Conservation (phyloP, 2,113 vertebrate genomes). For the Hemibates koningsi region DNA sequence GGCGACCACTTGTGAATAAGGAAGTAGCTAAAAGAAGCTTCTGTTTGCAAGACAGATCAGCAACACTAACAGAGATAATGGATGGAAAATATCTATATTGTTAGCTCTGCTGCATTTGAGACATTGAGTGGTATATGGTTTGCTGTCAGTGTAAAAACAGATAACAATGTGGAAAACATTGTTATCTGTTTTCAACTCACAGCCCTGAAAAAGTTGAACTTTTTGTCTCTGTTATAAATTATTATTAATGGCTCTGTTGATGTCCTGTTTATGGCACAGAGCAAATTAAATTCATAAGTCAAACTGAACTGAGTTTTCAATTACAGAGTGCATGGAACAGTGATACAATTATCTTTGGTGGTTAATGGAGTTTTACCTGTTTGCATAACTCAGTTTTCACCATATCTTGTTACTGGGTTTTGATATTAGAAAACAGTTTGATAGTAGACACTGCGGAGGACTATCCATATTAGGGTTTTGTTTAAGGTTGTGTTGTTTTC, state of each 20-base stretch:
- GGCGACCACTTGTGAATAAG: background rate
- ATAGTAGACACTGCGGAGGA: background rate
- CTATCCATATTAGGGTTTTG: background rate
- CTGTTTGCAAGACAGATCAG: background rate
- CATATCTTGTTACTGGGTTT: background rate
- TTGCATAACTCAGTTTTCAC: background rate
- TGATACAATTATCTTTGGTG: background rate
- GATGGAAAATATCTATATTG: background rate
- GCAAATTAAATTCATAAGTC: background rate
- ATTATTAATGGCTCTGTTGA: background rate
- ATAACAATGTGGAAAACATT: background rate
- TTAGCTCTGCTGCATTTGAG: background rate
- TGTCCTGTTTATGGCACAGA: background rate
- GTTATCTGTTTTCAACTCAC: background rate
- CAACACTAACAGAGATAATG: background rate
- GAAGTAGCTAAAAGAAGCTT: background rate
- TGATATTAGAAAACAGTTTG: background rate
- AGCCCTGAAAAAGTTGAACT: background rate
- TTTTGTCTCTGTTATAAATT: background rate
- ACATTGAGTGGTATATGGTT: background rate
- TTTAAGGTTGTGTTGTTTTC: background rate
- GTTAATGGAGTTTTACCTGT: background rate
- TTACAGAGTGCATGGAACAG: background rate
- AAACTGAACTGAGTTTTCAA: background rate
- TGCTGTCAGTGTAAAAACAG: background rate